phyloP scores from a whole-genome alignment of 2,888 invertebrate genomes.

The Piscicola geometra region DNA sequence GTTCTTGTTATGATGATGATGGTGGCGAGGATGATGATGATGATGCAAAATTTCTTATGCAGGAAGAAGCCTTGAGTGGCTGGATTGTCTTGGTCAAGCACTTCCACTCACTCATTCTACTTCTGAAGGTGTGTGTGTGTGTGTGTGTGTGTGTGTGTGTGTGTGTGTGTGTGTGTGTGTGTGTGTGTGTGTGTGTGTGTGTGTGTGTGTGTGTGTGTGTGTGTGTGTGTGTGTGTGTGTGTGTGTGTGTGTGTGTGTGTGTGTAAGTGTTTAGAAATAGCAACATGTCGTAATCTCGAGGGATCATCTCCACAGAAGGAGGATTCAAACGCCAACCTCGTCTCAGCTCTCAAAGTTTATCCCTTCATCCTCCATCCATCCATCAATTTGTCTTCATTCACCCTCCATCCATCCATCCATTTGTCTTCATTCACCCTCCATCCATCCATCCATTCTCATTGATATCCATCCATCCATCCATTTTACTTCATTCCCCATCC shows the following conservation, averaged over 20 bases:
- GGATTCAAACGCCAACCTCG: background rate
- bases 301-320: too few species aligned
- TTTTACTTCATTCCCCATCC: constrained; percentile 5
- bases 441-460: background rate
- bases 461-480: background rate
- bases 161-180: background rate
- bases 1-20: too few species aligned
- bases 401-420: constrained; percentile 12
- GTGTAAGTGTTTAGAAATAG: too few species aligned
- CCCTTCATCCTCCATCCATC: background rate
- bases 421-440: too few species aligned
- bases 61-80: background rate
- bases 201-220: too few species aligned
- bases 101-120: constrained; percentile 41
- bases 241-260: too few species aligned
- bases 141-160: background rate
- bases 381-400: background rate
- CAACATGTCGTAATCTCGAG: too few species aligned
- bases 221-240: too few species aligned
- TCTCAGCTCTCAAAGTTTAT: background rate
- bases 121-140: constrained; percentile 62
- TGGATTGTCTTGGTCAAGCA: constrained; percentile 34
- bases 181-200: background rate
- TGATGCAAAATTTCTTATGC: background rate
- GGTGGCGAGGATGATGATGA: too few species aligned